phyloP scores from a whole-genome alignment of 2,797 vertebrate species.

The Melanotaenia boesemani region DNA sequence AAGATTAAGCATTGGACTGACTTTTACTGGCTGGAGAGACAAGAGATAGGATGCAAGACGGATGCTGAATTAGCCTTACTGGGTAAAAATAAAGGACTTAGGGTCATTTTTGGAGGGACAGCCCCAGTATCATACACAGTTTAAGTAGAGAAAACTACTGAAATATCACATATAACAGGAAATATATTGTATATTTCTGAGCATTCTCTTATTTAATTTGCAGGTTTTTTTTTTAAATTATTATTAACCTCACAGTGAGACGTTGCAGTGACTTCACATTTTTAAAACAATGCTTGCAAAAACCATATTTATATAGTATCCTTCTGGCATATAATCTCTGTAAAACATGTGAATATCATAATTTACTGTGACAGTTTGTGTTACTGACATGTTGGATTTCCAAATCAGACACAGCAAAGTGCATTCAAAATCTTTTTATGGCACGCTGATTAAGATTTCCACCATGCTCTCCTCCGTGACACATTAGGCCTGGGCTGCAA shows the following conservation, averaged over 20 bases:
- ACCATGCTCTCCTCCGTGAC: constrained; percentile 63
- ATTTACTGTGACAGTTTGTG: constrained; percentile 54
- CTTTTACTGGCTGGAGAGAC: too few species aligned
- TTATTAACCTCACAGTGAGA: constrained; percentile 3
- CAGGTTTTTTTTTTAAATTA: not conserved
- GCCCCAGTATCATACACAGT: too few species aligned
- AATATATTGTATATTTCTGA: not conserved
- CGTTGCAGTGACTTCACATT: not conserved
- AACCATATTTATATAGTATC: not conserved
- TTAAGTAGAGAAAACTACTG: too few species aligned
- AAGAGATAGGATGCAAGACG: too few species aligned
- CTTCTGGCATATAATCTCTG: constrained; percentile 22
- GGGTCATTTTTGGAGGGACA: too few species aligned
- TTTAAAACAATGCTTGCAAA: not conserved
- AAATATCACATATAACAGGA: not conserved
- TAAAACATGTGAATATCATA: constrained; percentile 40
- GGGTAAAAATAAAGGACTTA: too few species aligned
- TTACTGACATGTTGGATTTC: constrained; percentile 57
- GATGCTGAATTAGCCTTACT: too few species aligned
- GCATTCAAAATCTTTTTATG: constrained; percentile 46
- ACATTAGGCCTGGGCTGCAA: constrained; percentile 66
- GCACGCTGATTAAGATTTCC: constrained; percentile 65
- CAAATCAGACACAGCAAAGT: constrained; percentile 36
- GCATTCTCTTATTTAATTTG: not conserved
- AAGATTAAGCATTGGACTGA: too few species aligned